Percentiles rank a stretch among this genome's conserved stretches.
Evolutionary conservation across 53 echinoderm and acorn worm genomes (phyloP).

Genomic region (Mesocentrotus franciscanus): DNA sequence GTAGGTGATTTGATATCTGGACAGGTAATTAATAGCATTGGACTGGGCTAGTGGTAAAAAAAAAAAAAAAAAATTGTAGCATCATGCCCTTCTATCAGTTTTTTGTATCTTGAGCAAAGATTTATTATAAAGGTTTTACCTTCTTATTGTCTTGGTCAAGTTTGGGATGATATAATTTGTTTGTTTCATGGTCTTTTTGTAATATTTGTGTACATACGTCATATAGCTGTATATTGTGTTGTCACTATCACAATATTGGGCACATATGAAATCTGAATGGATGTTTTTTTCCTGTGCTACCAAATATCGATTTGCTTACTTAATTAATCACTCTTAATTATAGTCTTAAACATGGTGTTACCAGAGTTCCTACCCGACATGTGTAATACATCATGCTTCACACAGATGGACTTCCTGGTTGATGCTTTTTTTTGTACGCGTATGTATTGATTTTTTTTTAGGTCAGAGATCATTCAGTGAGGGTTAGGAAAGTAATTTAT

Average conservation of each 20-base stretch:
- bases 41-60: neutral
- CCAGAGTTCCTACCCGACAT: neutral
- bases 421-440: too few relatives aligned
- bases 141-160: neutral
- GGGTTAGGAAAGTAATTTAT: too few relatives aligned
- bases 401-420: too few relatives aligned
- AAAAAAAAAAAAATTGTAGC: neutral
- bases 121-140: neutral
- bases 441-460: too few relatives aligned
- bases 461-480: too few relatives aligned
- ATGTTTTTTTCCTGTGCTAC: neutral
- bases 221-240: neutral
- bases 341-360: neutral
- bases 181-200: neutral
- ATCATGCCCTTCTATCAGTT: neutral
- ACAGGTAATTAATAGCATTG: neutral
- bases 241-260: neutral
- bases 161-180: neutral
- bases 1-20: neutral
- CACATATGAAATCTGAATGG: neutral
- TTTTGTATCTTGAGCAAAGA: neutral
- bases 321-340: neutral
- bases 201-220: neutral
- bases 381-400: too few relatives aligned
- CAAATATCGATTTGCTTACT: neutral